Conservation (phyloP, 1,140 invertebrate species). For the Trigoniulus corallinus region DNA sequence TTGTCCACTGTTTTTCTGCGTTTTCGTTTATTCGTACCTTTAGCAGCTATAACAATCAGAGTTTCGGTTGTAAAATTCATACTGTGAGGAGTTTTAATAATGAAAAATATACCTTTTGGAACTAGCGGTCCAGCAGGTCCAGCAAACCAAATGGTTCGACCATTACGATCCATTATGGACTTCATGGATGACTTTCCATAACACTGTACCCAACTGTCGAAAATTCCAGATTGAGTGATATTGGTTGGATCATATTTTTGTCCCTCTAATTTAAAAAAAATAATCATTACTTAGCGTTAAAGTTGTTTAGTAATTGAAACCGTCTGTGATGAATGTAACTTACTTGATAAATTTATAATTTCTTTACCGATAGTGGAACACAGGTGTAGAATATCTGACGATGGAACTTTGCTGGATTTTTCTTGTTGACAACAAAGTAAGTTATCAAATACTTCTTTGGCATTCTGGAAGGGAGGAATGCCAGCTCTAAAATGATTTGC, state of each 20-base stretch:
- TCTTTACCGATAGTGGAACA: not conserved
- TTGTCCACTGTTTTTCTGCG: no score
- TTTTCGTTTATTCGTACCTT: no score
- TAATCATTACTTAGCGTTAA: no score
- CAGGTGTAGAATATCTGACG: not conserved
- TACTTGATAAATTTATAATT: not conserved
- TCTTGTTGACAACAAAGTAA: not conserved
- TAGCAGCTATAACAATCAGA: no score
- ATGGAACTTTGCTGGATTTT: no score
- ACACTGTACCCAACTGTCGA: slow-evolving; percentile 6
- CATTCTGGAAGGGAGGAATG: not conserved
- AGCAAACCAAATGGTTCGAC: slow-evolving; percentile 25
- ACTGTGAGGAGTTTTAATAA: no score
- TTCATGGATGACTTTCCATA: slow-evolving; percentile 24
- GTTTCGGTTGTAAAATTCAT: no score
- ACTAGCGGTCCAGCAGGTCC: slow-evolving; percentile 21
- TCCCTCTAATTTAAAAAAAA: not conserved
- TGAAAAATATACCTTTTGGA: slow-evolving; percentile 16
- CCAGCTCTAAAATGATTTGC: not conserved
- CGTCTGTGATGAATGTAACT: slow-evolving; percentile 4
- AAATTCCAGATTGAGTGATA: not conserved
- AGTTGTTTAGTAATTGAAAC: not conserved
- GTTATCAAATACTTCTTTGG: not conserved
- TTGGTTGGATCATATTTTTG: not conserved
- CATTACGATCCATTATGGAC: slow-evolving; percentile 23